These are phyloP conservation scores for Platanista minor DNA, from an alignment of 2,113 vertebrate species.

Conservation along the genomic window DNA sequence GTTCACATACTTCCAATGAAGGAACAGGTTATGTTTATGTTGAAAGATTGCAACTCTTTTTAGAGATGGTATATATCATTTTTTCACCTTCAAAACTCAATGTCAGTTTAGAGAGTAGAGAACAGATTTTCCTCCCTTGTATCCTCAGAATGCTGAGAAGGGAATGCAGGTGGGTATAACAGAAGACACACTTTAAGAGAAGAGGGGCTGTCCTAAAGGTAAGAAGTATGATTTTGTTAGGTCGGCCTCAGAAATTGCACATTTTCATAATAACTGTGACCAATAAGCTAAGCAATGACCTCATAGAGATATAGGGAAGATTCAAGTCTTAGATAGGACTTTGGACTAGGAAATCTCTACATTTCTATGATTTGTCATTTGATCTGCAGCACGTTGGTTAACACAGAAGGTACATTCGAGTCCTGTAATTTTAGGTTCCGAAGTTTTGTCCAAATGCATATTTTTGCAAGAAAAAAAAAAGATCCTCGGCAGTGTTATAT, in stretches of 20 bases:
- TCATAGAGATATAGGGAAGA: neutral
- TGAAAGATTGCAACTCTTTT: neutral
- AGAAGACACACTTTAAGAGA: neutral
- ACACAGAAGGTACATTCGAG: constrained; percentile 47
- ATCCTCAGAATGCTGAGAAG: neutral
- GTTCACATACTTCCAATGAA: neutral
- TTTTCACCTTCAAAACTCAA: neutral
- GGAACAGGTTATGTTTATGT: neutral
- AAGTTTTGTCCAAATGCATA: constrained; percentile 62
- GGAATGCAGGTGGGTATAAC: neutral
- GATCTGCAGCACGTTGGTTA: constrained; percentile 43
- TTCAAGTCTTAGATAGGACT: neutral
- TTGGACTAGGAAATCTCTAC: neutral
- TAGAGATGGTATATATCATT: neutral
- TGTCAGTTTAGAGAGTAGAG: neutral
- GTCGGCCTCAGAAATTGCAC: neutral
- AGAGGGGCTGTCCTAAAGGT: neutral
- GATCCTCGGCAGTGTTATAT: constrained; percentile 56
- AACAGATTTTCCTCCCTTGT: neutral
- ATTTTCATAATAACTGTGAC: neutral
- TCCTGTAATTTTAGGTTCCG: constrained; percentile 55
- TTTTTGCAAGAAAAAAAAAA: constrained; percentile 58
- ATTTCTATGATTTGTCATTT: constrained; percentile 51
- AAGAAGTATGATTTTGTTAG: neutral
- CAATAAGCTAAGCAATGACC: constrained; percentile 14